These are phyloP conservation scores for Oreochromis grahami DNA, from an alignment of 2,797 vertebrate species.

Conservation along the genomic window DNA sequence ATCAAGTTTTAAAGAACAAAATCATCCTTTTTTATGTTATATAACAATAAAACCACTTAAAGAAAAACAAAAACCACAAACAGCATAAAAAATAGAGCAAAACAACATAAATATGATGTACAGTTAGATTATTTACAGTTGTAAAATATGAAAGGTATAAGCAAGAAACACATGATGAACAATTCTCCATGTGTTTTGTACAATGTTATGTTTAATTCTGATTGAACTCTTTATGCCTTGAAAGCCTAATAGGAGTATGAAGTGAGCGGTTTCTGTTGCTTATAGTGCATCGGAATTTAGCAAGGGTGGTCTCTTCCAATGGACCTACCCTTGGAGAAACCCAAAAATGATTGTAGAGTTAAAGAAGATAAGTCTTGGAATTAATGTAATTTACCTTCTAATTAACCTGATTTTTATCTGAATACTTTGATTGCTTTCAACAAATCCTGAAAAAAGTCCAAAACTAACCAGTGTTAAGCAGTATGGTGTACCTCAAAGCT, in stretches of 20 bases:
- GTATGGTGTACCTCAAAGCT: background rate
- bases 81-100: background rate
- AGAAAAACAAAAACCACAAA: background rate
- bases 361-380: background rate
- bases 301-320: background rate
- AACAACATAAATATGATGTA: background rate
- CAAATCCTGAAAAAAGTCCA: background rate
- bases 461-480: background rate
- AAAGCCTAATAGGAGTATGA: background rate
- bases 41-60: background rate
- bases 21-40: background rate
- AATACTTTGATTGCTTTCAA: background rate
- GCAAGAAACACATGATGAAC: background rate
- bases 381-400: background rate
- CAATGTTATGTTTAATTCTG: background rate
- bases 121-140: background rate
- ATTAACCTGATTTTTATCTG: background rate
- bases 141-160: background rate
- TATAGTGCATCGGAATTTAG: background rate
- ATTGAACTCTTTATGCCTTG: background rate
- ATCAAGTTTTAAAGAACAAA: background rate
- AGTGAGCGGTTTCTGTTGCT: background rate
- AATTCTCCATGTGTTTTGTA: background rate
- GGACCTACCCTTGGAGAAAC: background rate
- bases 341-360: background rate